Evolutionary conservation across 92 coral and sea anemone genomes (phyloP), one percentile per base, ranked within the genome.

Genomic region (Actinostola sp.): DNA sequence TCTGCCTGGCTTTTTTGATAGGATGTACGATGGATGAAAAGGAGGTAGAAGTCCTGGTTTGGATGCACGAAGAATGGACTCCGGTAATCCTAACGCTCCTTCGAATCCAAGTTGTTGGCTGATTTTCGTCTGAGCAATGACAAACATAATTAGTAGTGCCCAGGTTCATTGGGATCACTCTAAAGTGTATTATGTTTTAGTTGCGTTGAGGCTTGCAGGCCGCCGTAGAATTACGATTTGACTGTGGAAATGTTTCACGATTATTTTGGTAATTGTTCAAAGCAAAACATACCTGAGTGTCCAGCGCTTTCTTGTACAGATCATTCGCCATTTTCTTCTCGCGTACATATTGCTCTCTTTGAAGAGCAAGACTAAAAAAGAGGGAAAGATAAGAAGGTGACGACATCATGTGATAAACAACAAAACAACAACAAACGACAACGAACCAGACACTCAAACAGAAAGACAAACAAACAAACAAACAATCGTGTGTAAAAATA

Each of bases 301-400:
- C 93, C 32, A 94, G 73, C 0, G 97, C 98, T 49, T 82, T 89
- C 30, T 91, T 82, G 81, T 94, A 94, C 29, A 84, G 67, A 12
- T 88, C 91, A 34, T 81, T 91, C 20, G 91, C 84, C 16, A 78
- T 80, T 75, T 83, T 88, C 70, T 94, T 94, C 58, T 94, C 98
- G 1, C 88, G 87, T 20, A 94, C 60, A 53, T 88, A 94, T 66
- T 88, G 93, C 46, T 94, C 98, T 62, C 97, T 78, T 57, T 94
- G 98, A 42, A 81, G 55, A 20, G 95, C 98, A 81, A 94, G 73
- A 44, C 98, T 94, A 62, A 54, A 57, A 61, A 19, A 30, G 31
- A 31, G 21, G 30, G 27, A 15, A 27, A 69, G 35, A 26, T 36
- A 35, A 32, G 10, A 27, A 57, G 8, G 34, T 57, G 3, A 8